Base-by-base conservation (phyloP, 2,797 vertebrate species). In the Arnoldichthys spilopterus region DNA sequence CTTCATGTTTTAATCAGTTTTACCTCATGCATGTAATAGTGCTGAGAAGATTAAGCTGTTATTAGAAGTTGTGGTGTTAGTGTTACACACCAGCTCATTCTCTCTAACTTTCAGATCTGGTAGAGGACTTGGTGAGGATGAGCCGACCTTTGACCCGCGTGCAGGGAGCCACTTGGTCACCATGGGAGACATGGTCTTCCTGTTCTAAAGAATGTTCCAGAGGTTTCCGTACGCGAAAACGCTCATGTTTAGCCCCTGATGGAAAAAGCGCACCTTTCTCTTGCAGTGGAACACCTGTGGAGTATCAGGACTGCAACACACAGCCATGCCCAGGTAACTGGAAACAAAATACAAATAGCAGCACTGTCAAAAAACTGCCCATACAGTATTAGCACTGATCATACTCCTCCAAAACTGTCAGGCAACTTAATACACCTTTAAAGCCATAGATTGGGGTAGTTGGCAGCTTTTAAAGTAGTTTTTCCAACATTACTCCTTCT, bases 221-320 rank as follows among this genome's bases (percentile, higher is more conserved):
- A 85, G 97, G 97, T 0, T 96, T 98, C 82, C 92, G 96, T 37
- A 96, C 92, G 32, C 93, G 97, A 26, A 97, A 95, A 80, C 95
- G 97, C 0, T 91, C 91, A 68, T 99, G 97, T 90, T 93, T 93
- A 76, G 94, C 92, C 0, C 88, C 95, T 0, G 95, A 97, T 81
- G 95, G 95, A 67, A 93, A 94, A 85, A 94, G 92, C 0, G 93
- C 94, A 7, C 95, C 94, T 0, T 86, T 93, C 73, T 92, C 94
- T 30, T 98, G 97, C 79, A 88, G 95, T 0, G 97, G 97, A 6
- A 94, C 96, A 0, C 94, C 96, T 0, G 90, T 96, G 51, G 97
- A 98, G 78, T 98, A 98, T 82, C 97, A 99, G 85, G 97, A 99
- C 81, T 98, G 97, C 89, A 98, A 96, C 90, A 88, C 92, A 61